Base-by-base conservation (phyloP, 1,140 invertebrate genomes). In the Cherax destructor region DNA sequence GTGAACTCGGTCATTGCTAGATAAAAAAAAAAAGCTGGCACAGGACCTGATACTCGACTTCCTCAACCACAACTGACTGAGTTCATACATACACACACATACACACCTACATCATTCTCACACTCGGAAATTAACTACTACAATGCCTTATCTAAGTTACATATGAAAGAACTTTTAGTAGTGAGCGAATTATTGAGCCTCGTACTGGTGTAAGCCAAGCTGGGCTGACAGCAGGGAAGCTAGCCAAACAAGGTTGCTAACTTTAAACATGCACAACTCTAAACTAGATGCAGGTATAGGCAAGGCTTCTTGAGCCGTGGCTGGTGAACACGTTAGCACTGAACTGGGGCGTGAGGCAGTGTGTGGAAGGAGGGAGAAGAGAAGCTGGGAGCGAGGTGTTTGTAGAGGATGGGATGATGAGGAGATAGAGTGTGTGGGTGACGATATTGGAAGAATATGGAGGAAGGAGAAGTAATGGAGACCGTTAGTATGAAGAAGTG, bases 191-290 rank as follows among this genome's bases (percentile, higher is more conserved):
- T 74, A 74, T 74, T 74, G 69, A 74, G 24, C 69, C n/a, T 0
- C 6, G n/a, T 24, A 74, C 69, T 21, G 6, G 69, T 74, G 69
- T 74, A 30, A 30, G 69, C n/a, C 4, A 30, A 74, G n/a, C 69
- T 30, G 69, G 6, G 69, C 24, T 30, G 69, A 74, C 69, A 30
- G 69, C 21, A 21, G 24, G 59, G 30, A 18, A 47, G 59, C 4
- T 10, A 56, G 59, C 24, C 59, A 18, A 61, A 83, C 81, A 83
- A 47, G 47, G 81, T 47, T 74, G 69, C 69, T 30, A 83, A 83
- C 59, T 83, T 83, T 83, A 83, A 69, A 30, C 59, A 83, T 65
- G 69, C 81, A 65, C n/a, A 83, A 83, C 59, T 83, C 30, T 83
- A 83, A 83, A 83, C 81, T 83, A 69, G 61, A 69, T 83, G 61